Base-by-base conservation (phyloP, 2,797 vertebrate genomes). In the Cirrhinus mrigala region DNA sequence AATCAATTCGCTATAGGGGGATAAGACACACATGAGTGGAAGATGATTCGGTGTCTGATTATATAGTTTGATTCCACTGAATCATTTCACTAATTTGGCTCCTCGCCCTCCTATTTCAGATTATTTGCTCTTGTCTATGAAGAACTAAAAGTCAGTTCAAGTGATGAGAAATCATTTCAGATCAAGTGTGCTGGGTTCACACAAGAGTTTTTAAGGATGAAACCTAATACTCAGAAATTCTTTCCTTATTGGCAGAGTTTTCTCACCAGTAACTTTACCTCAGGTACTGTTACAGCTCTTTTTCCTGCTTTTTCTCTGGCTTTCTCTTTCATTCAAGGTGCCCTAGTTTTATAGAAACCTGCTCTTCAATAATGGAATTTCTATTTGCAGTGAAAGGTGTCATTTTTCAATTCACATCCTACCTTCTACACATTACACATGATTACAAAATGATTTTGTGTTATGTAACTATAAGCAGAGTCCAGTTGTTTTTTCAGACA, bases 181-280 rank as follows among this genome's bases (percentile, higher is more conserved):
- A 84, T 78, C n/a, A 84, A 70, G 75, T 56, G 40, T 62, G 46
- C 33, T 1, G 40, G 74, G 40, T 48, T 84, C 46, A 70, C 37
- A 56, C 24, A 62, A 70, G 24, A 52, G 44, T 54, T 80, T 85
- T 80, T 40, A 54, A 29, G 40, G 14, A 70, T 71, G 77, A 64
- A 80, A 85, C 20, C 22, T 74, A 80, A 85, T 54, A 74, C 68
- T 44, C 18, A 79, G 69, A 64, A 82, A 75, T 80, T 69, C 7
- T 81, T 87, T 74, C 40, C 75, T 79, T 44, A 37, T 79, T 79
- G 82, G 37, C 52, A 62, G 64, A 84, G 56, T n/a, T 80, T 80
- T 80, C 77, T 80, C 77, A 73, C 27, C 44, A 64, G 76, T 50
- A 85, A 71, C 76, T 46, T 79, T 80, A 80, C 46, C 83, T 85